Evolutionary conservation across 2,797 vertebrate genomes (phyloP).

Genomic region (Gallinago stenura): DNA sequence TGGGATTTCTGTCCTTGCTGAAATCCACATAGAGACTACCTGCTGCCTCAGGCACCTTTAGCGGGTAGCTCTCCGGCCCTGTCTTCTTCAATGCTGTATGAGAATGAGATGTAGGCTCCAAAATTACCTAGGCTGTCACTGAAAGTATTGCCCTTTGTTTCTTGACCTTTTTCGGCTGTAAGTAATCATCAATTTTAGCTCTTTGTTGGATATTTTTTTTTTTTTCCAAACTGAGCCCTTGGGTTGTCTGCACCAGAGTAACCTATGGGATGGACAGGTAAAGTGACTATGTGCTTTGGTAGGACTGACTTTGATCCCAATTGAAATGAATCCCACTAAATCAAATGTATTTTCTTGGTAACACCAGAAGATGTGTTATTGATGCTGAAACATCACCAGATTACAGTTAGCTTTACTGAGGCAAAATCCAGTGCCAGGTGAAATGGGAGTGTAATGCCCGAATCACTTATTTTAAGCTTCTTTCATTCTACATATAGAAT

Average conservation of each 20-base stretch:
- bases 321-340: not conserved
- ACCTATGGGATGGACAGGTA: not conserved
- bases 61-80: not conserved
- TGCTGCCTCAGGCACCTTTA: not conserved
- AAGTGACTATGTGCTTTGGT: accelerated
- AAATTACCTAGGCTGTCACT: not conserved
- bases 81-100: not conserved
- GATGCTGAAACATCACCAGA: not conserved
- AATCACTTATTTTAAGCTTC: not conserved
- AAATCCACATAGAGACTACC: not conserved
- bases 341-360: not conserved
- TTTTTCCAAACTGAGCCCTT: not conserved
- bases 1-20: not conserved
- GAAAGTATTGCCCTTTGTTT: not conserved
- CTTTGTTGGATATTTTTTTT: not conserved
- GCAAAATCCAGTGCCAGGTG: not conserved
- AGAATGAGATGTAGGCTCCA: not conserved
- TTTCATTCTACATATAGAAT: not conserved
- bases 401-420: not conserved
- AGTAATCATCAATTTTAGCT: not conserved
- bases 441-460: not conserved
- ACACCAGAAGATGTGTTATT: not conserved
- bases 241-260: not conserved
- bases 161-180: not conserved
- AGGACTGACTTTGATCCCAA: not conserved